Conservation (phyloP, 2,113 vertebrate genomes). For the Excalfactoria chinensis region DNA sequence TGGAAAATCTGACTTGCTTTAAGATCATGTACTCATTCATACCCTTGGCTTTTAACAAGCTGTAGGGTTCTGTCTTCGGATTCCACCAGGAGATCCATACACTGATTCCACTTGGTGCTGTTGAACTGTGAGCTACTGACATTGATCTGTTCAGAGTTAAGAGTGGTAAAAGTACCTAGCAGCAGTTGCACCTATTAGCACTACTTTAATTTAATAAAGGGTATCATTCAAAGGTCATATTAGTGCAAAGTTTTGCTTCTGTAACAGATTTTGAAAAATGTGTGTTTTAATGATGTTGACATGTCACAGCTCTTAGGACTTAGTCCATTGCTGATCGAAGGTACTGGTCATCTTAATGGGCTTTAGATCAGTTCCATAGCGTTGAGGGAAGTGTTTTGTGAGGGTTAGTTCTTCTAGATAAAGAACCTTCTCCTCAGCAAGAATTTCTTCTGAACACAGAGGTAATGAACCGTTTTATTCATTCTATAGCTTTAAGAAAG, state of each 20-base stretch:
- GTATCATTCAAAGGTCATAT: neutral
- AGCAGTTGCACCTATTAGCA: neutral
- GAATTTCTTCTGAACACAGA: neutral
- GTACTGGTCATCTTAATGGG: neutral
- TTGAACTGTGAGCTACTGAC: neutral
- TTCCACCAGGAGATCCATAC: neutral
- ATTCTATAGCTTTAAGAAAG: neutral
- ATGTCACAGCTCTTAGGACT: neutral
- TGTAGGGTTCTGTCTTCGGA: neutral
- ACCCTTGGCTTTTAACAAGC: neutral
- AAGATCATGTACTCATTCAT: neutral
- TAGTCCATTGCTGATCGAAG: neutral
- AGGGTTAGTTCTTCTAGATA: neutral
- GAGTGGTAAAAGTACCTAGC: neutral
- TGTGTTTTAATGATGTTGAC: neutral
- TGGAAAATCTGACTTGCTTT: neutral
- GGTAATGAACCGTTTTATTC: neutral
- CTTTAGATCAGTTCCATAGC: neutral
- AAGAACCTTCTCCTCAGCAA: neutral
- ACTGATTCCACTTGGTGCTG: neutral
- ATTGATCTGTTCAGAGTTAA: neutral
- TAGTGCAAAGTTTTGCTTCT: neutral
- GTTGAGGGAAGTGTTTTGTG: neutral
- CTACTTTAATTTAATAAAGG: constrained; percentile 3
- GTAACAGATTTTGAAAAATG: neutral